Percentiles rank a stretch among this genome's conserved stretches.
Conservation (phyloP, 2,888 invertebrate species). For the Drosophila percnosoma region DNA sequence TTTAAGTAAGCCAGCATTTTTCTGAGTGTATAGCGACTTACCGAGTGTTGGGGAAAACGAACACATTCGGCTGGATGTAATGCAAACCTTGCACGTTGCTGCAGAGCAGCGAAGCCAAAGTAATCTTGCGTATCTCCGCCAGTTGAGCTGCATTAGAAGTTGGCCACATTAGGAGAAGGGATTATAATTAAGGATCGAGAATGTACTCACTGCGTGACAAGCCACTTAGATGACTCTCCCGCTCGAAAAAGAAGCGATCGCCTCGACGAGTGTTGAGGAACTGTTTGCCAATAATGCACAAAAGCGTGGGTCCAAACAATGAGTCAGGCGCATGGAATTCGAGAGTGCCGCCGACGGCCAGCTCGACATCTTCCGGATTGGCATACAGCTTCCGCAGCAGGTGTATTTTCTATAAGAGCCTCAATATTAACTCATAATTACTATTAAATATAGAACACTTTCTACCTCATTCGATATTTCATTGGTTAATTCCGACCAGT, state of each 20-base stretch:
- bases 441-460: not conserved
- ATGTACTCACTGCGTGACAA: constrained; percentile 86
- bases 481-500: constrained; percentile 83
- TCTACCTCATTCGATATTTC: constrained; percentile 89
- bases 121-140: constrained; percentile 90
- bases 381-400: constrained; percentile 86
- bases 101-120: constrained; percentile 91
- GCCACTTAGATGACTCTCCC: constrained; percentile 85
- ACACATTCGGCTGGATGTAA: constrained; percentile 86
- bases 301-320: constrained; percentile 89
- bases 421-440: not conserved
- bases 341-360: constrained; percentile 89
- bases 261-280: constrained; percentile 89
- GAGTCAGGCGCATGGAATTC: constrained; percentile 88
- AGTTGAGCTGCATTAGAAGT: constrained; percentile 87
- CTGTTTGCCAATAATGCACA: constrained; percentile 89
- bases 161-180: not conserved
- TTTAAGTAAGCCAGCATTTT: too few relatives aligned
- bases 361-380: constrained; percentile 89
- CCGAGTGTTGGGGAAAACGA: constrained; percentile 71
- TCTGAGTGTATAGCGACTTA: constrained; percentile 35
- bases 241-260: constrained; percentile 90
- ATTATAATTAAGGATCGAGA: too few relatives aligned
- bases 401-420: constrained; percentile 86
- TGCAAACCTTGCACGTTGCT: constrained; percentile 89